Evolutionary conservation across 2,888 invertebrate genomes (phyloP).

Genomic region (Lordiphosa fenestrarum): DNA sequence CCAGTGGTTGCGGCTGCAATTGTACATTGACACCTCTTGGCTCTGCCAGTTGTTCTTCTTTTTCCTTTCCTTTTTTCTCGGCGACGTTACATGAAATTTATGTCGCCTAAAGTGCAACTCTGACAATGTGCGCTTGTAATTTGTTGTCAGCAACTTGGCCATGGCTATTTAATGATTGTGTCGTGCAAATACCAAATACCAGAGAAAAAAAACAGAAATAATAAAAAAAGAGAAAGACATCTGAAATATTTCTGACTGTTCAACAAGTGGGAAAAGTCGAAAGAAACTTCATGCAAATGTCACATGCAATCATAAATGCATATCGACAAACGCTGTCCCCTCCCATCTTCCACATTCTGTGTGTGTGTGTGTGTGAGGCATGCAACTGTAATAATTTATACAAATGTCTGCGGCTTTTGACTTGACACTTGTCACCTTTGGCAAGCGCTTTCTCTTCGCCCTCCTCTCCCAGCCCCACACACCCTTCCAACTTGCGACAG

Average conservation of each 20-base stretch:
- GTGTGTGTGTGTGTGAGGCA: conserved; percentile 28
- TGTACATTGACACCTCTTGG: conserved; percentile 73
- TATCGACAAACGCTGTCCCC: conserved; percentile 33
- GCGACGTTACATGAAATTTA: conserved; percentile 66
- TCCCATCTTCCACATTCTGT: not conserved
- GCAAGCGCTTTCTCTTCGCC: conserved; percentile 18
- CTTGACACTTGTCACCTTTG: conserved; percentile 63
- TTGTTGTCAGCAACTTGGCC: conserved; percentile 71
- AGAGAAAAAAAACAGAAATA: conserved; percentile 21
- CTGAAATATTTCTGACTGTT: conserved; percentile 6
- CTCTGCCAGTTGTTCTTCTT: conserved; percentile 25
- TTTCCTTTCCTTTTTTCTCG: conserved; percentile 16
- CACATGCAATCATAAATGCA: conserved; percentile 71
- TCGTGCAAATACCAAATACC: conserved; percentile 66
- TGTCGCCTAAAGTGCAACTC: conserved; percentile 74
- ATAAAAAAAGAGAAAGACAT: conserved; percentile 7
- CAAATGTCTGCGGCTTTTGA: conserved; percentile 71
- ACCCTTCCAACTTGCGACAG: conserved; percentile 43
- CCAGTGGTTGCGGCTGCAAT: conserved; percentile 57
- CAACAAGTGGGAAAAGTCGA: conserved; percentile 23
- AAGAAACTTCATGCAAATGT: conserved; percentile 56
- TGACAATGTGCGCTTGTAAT: conserved; percentile 75
- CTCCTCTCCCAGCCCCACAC: not conserved
- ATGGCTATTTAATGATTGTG: conserved; percentile 72
- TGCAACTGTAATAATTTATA: conserved; percentile 65